Percentiles rank a stretch among this genome's conserved stretches.
Conservation (phyloP, 1,140 invertebrate genomes). For the Chironomus striatipennis region DNA sequence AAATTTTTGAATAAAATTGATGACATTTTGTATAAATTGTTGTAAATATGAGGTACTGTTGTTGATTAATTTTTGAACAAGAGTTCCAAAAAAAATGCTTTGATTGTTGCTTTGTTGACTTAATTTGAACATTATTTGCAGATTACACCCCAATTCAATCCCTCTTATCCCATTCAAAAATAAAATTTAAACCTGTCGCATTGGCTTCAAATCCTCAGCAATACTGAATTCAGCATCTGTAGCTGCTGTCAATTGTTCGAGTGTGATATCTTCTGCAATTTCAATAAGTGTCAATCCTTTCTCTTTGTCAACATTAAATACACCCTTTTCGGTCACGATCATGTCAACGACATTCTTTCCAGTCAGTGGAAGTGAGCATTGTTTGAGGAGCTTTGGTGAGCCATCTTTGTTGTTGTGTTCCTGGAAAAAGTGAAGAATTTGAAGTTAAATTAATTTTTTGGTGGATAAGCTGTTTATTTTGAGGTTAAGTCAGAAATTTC, state of each 20-base stretch:
- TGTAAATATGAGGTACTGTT: no score
- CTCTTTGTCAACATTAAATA: conserved; percentile 82
- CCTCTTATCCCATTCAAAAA: neutral
- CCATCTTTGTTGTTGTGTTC: conserved; percentile 92
- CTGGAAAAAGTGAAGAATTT: neutral
- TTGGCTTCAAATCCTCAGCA: conserved; percentile 59
- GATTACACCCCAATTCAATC: no score
- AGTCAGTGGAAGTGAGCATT: conserved; percentile 89
- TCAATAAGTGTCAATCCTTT: conserved; percentile 75
- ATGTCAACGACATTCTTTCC: conserved; percentile 88
- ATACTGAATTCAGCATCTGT: conserved; percentile 84
- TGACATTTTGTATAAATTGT: neutral
- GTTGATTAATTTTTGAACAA: no score
- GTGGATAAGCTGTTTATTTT: neutral
- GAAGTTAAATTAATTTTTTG: neutral
- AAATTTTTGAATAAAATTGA: no score
- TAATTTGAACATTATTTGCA: no score
- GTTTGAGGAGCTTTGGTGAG: conserved; percentile 81
- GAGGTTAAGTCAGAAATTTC: neutral
- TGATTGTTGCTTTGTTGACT: no score
- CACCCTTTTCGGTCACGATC: conserved; percentile 96
- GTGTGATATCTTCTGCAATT: conserved; percentile 71
- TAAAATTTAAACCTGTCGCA: conserved; percentile 47
- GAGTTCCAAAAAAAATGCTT: no score
- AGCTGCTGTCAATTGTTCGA: conserved; percentile 72